Base-by-base conservation (phyloP, 1,140 invertebrate genomes). In the Cyphomyrmex costatus region DNA sequence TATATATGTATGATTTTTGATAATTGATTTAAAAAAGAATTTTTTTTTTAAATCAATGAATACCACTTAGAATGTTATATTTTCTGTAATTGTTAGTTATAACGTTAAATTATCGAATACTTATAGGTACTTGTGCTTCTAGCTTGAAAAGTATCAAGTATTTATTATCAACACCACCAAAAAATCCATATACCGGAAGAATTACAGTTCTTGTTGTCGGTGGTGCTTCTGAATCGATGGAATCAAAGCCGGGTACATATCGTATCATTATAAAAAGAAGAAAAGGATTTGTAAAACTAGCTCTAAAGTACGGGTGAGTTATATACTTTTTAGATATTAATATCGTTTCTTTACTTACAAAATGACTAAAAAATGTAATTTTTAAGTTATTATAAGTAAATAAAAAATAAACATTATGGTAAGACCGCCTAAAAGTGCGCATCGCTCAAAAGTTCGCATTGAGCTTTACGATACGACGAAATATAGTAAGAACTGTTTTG, bases 251-350 rank as follows among this genome's bases (percentile, higher is more conserved):
- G 2, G 97, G 97, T 0, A 95, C 96, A 61, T 97, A 98, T 87
- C 96, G 96, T 86, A 95, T 98, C 12, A 96, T 98, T 58, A 91
- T 98, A 2, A 97, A 96, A 86, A 96, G 96, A 68, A 95, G 97
- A 84, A 98, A 97, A 93, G 98, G 98, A 61, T 99, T 99, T 92
- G 95, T 98, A 4, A 97, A 96, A 88, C 92, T 98, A 49, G 98
- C 98, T 4, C 95, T 98, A 73, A 96, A 96, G 92, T 96, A 97
- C 86, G 98, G 98, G 97, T 98, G 93, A 96, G 95, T 3, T 53
- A 19, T 53, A 16, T 53, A 27, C 5, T 19, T 66, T 65, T 65
- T 21, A 21, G 19, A 42, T 36, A 21, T 46, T 53, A 53, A 42
- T 42, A 42, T 42, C 8, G 36, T 8, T 42, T 42, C 6, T 1